These are phyloP conservation scores for Dynastes hyllus DNA, from an alignment of 2,888 invertebrate genomes.

Conservation along the genomic window DNA sequence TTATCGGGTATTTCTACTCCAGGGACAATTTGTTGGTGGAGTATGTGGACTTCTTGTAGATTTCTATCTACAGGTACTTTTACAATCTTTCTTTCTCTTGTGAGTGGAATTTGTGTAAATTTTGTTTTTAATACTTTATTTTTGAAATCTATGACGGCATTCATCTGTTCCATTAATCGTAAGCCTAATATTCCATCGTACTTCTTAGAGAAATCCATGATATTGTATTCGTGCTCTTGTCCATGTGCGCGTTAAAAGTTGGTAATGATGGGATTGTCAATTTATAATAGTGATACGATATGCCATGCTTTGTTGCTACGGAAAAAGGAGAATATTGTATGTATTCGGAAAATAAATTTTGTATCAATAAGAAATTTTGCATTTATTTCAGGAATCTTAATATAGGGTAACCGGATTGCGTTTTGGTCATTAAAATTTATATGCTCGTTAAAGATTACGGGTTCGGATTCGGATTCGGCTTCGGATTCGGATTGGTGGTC, in stretches of 20 bases:
- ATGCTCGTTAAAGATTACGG: no score
- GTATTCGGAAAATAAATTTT: neutral
- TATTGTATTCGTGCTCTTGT: neutral
- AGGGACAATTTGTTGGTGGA: slow-evolving; percentile 14
- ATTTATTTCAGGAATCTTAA: neutral
- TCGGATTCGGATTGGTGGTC: no score
- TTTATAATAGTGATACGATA: slow-evolving; percentile 7
- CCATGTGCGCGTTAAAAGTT: neutral
- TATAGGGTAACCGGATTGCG: no score
- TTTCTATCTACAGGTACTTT: neutral
- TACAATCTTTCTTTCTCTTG: no score
- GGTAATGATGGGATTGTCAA: neutral
- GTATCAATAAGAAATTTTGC: no score
- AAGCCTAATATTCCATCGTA: slow-evolving; percentile 10
- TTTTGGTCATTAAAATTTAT: no score
- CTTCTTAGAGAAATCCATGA: slow-evolving; percentile 8
- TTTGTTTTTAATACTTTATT: no score
- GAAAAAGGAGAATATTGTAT: neutral
- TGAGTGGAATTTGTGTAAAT: no score
- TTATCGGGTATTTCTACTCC: slow-evolving; percentile 38
- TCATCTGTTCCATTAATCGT: slow-evolving; percentile 13
- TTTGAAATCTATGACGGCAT: no score
- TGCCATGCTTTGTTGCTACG: slow-evolving; percentile 9
- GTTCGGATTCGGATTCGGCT: no score
- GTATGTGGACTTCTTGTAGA: neutral